A percentile compares a stretch with the other conserved stretches of the same genome.
Evolutionary conservation across 2,888 invertebrate genomes (phyloP).

Genomic region (Morpho achilles): DNA sequence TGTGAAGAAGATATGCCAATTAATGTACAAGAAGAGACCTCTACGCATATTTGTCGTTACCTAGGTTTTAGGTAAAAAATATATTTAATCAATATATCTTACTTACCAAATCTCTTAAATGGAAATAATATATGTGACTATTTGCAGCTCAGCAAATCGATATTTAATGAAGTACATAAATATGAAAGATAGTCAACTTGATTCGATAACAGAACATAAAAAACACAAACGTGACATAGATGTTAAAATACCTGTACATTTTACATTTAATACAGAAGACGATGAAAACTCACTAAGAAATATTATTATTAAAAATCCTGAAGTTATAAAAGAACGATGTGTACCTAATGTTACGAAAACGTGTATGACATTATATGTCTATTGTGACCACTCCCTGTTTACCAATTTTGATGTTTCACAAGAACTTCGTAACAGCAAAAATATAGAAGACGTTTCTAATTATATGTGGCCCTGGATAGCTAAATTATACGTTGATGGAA

Average conservation of each 20-base stretch:
- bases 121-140: neutral
- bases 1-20: slow-evolving; percentile 75
- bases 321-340: slow-evolving; percentile 63
- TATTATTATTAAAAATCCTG: slow-evolving; percentile 52
- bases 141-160: slow-evolving; percentile 58
- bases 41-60: slow-evolving; percentile 80
- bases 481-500: slow-evolving; percentile 84
- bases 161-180: slow-evolving; percentile 60
- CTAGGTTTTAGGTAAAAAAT: slow-evolving; percentile 81
- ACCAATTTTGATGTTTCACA: slow-evolving; percentile 50
- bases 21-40: slow-evolving; percentile 66
- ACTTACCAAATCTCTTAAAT: neutral
- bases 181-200: slow-evolving; percentile 44
- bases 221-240: slow-evolving; percentile 43
- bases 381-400: slow-evolving; percentile 69
- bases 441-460: slow-evolving; percentile 31
- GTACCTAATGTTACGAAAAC: slow-evolving; percentile 66
- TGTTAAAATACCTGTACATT: slow-evolving; percentile 46
- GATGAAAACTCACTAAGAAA: slow-evolving; percentile 38
- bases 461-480: slow-evolving; percentile 85
- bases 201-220: slow-evolving; percentile 31
- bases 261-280: slow-evolving; percentile 45
- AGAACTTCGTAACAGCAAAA: slow-evolving; percentile 39
- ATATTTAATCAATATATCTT: slow-evolving; percentile 11
- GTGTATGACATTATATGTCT: slow-evolving; percentile 77